These are phyloP conservation scores for Trilocha varians DNA, from an alignment of 2,888 invertebrate species.

Conservation along the genomic window DNA sequence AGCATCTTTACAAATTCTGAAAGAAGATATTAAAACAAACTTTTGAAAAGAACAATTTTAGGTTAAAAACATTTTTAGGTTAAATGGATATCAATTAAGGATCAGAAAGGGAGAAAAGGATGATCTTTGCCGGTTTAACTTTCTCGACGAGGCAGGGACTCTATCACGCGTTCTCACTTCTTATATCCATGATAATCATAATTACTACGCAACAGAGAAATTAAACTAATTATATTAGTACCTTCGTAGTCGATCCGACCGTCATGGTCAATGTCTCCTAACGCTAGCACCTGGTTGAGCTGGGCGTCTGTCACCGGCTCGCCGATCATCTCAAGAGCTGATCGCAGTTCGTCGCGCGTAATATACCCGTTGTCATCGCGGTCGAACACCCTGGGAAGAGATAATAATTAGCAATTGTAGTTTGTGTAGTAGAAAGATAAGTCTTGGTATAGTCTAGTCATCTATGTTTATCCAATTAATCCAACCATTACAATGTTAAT, in stretches of 20 bases:
- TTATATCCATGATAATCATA: too few species aligned
- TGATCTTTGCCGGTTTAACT: too few species aligned
- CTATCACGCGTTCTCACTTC: too few species aligned
- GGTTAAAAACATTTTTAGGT: too few species aligned
- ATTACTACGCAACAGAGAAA: neutral
- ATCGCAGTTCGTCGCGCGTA: slow-evolving; percentile 82
- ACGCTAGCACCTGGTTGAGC: slow-evolving; percentile 80
- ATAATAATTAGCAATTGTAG: neutral
- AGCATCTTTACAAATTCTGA: slow-evolving; percentile 75
- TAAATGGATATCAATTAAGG: too few species aligned
- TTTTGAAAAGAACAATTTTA: too few species aligned
- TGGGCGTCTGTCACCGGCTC: slow-evolving; percentile 84
- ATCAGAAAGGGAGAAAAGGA: too few species aligned
- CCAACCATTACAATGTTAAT: neutral
- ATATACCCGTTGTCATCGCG: slow-evolving; percentile 93
- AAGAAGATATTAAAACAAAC: slow-evolving; percentile 26
- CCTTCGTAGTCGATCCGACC: slow-evolving; percentile 89
- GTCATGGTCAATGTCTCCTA: slow-evolving; percentile 85
- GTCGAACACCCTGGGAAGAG: slow-evolving; percentile 86
- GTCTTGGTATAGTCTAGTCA: too few species aligned
- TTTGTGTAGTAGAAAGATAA: too few species aligned
- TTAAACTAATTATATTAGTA: slow-evolving; percentile 33
- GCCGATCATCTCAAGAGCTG: slow-evolving; percentile 88
- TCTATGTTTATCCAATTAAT: neutral
- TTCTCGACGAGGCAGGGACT: too few species aligned